phyloP scores from a whole-genome alignment of 2,797 vertebrate genomes.

The Bradypodion ventrale region DNA sequence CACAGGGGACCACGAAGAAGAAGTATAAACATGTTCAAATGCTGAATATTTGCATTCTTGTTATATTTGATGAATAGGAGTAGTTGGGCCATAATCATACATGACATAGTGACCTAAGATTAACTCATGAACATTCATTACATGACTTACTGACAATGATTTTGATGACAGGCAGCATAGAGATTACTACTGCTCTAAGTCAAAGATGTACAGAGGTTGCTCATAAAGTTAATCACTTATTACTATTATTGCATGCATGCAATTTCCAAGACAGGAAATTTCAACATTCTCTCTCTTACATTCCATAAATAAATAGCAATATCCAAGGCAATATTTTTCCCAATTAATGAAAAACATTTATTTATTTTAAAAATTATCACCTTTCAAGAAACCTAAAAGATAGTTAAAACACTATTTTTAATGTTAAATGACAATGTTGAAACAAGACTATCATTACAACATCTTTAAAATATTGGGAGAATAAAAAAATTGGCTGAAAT shows the following conservation, averaged over 20 bases:
- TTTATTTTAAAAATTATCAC: not conserved
- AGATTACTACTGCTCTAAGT: not conserved
- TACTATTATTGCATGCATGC: not conserved
- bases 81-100: slow-evolving; percentile 11
- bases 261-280: not conserved
- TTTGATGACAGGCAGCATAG: not conserved
- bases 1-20: too few relatives aligned
- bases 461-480: not conserved
- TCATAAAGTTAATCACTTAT: not conserved
- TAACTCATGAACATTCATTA: not conserved
- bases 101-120: not conserved
- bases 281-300: not conserved
- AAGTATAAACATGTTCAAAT: slow-evolving; percentile 10
- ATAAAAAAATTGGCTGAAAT: too few relatives aligned
- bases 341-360: not conserved
- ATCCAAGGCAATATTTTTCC: not conserved
- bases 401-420: not conserved
- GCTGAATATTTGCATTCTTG: not conserved
- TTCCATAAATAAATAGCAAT: not conserved
- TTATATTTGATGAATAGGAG: slow-evolving; percentile 10
- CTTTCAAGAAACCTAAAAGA: not conserved
- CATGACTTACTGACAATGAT: not conserved
- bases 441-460: not conserved
- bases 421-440: too few relatives aligned
- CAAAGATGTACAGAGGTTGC: not conserved